These are phyloP conservation scores for Lophotis ruficrista DNA, from an alignment of 2,113 vertebrate genomes.

Conservation along the genomic window DNA sequence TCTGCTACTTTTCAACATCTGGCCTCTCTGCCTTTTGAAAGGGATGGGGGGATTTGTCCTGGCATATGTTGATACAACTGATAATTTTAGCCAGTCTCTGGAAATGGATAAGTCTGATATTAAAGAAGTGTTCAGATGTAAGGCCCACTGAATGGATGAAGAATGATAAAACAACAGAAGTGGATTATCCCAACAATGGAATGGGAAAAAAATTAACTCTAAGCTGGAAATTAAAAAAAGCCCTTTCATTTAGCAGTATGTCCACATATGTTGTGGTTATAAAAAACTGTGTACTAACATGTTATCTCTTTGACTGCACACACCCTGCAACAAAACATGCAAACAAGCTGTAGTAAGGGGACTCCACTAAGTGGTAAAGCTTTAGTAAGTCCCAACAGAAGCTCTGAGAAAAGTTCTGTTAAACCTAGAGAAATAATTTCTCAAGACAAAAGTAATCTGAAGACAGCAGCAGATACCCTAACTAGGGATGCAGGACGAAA, in stretches of 20 bases:
- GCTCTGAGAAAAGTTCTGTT: neutral
- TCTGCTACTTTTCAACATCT: neutral
- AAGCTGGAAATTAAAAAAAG: neutral
- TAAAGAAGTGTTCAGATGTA: neutral
- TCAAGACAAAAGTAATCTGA: neutral
- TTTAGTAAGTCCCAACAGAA: neutral
- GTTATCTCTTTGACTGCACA: neutral
- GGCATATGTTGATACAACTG: neutral
- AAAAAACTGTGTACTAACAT: neutral
- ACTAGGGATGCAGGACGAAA: neutral
- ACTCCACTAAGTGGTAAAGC: neutral
- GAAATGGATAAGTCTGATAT: neutral
- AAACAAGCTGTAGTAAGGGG: neutral
- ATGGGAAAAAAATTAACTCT: neutral
- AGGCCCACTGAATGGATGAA: neutral
- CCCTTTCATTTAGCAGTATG: neutral
- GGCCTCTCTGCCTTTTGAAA: neutral
- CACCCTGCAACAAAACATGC: neutral
- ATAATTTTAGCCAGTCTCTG: neutral
- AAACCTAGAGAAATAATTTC: neutral
- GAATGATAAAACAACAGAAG: neutral
- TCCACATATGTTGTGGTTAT: neutral
- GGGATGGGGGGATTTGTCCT: neutral
- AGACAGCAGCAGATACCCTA: neutral
- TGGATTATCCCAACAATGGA: neutral